phyloP scores from a whole-genome alignment of 2,113 vertebrate genomes.

The Cinclus cinclus region DNA sequence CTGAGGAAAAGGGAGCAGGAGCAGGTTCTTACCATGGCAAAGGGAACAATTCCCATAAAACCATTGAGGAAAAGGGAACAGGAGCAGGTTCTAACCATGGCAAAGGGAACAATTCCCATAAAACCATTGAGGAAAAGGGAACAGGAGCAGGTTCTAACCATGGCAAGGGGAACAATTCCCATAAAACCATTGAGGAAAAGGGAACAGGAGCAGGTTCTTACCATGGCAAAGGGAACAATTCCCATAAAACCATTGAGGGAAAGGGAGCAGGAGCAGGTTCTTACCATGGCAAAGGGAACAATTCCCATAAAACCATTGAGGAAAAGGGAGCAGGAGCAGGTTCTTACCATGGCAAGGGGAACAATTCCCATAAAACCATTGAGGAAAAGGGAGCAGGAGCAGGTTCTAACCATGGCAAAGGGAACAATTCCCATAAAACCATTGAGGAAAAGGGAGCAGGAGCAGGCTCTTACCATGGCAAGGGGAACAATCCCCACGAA shows the following conservation, averaged over 20 bases:
- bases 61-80: not conserved
- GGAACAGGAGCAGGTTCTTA: not conserved
- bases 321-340: too few relatives aligned
- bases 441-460: not conserved
- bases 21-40: constrained; percentile 81
- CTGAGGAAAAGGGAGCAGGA: not conserved
- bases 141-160: not conserved
- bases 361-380: not conserved
- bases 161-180: accelerated
- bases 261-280: not conserved
- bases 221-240: accelerated
- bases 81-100: too few relatives aligned
- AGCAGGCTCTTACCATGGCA: not conserved
- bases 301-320: not conserved
- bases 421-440: not conserved
- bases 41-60: constrained; percentile 81
- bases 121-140: not conserved
- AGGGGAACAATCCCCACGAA: constrained; percentile 84
- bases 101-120: accelerated
- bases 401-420: not conserved
- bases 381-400: accelerated
- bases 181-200: not conserved
- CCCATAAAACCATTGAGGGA: not conserved
- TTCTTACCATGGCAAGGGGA: not conserved
- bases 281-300: not conserved